These are phyloP conservation scores for Engystomops pustulosus DNA, from an alignment of 2,113 vertebrate genomes.

Conservation along the genomic window DNA sequence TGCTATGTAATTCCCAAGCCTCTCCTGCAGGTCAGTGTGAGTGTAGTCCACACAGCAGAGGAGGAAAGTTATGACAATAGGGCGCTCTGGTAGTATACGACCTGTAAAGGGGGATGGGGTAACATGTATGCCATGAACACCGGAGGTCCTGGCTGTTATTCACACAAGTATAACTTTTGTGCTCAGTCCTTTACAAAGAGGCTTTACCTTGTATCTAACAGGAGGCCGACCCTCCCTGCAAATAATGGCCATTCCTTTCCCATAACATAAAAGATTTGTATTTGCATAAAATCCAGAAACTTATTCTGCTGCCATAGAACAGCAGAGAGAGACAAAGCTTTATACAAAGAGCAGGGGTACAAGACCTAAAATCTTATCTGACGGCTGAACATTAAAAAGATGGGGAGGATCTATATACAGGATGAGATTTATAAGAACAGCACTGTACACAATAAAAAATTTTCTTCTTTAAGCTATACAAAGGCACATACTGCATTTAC, in stretches of 20 bases:
- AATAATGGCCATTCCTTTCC: not conserved
- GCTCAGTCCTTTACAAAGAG: too few species aligned
- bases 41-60: too few species aligned
- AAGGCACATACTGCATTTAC: not conserved
- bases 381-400: not conserved
- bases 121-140: too few species aligned
- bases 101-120: too few species aligned
- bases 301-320: not conserved
- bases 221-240: not conserved
- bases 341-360: not conserved
- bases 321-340: slow-evolving; percentile 3
- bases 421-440: not conserved
- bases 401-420: not conserved
- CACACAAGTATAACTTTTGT: too few species aligned
- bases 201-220: too few species aligned
- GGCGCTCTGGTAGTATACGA: too few species aligned
- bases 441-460: not conserved
- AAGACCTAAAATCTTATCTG: not conserved
- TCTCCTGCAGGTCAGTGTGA: too few species aligned
- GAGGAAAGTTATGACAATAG: too few species aligned
- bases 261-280: slow-evolving; percentile 13
- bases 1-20: too few species aligned
- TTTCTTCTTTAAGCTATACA: not conserved
- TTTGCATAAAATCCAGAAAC: not conserved
- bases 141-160: too few species aligned